phyloP scores from a whole-genome alignment of 2,797 vertebrate genomes.

The Amphiprion clarkii region DNA sequence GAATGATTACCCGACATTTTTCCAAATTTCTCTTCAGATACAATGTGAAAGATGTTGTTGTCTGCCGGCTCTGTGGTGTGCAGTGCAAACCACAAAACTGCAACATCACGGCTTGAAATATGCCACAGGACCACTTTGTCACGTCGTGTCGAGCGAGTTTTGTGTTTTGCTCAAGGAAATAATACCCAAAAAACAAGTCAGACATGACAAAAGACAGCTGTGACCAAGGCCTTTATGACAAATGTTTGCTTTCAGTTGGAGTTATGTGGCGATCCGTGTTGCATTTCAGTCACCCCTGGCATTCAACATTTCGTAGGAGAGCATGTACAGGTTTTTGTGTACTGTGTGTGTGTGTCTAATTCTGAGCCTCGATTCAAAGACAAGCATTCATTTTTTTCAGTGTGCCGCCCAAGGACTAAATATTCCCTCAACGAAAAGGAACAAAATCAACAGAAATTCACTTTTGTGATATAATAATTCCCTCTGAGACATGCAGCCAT shows the following conservation, averaged over 20 bases:
- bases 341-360: too few species aligned
- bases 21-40: conserved; percentile 22
- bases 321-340: not conserved
- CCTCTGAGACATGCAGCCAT: not conserved
- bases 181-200: not conserved
- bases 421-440: not conserved
- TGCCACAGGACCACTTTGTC: conserved; percentile 41
- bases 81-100: not conserved
- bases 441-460: conserved; percentile 11
- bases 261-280: conserved; percentile 8
- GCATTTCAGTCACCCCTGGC: not conserved
- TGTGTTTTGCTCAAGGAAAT: conserved; percentile 26
- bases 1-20: conserved; percentile 29
- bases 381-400: conserved; percentile 8
- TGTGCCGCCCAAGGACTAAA: not conserved
- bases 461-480: not conserved
- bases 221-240: conserved; percentile 4
- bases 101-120: conserved; percentile 52
- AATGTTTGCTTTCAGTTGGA: conserved; percentile 26
- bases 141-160: conserved; percentile 11
- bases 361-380: not conserved
- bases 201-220: conserved; percentile 15
- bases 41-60: conserved; percentile 13
- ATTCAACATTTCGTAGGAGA: not conserved
- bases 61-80: not conserved